Base-by-base conservation (phyloP, 2,888 invertebrate genomes). In the Bursaphelenchus okinawaensis region DNA sequence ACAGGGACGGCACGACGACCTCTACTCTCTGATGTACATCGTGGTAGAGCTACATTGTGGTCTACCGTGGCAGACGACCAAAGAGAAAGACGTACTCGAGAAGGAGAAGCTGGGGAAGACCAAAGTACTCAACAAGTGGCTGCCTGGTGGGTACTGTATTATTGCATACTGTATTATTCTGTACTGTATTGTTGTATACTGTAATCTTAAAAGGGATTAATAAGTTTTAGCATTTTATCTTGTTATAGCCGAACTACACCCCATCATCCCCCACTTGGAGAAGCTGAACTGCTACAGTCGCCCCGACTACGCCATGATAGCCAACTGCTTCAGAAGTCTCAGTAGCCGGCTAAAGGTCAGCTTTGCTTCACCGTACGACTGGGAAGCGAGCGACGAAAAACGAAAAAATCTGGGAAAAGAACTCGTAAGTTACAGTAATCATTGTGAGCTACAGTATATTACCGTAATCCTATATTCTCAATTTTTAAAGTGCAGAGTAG, bases 41-140 rank as follows among this genome's bases (percentile, higher is more conserved):
- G 62, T 69, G 54, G 78, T 79, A 62, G 76, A 75, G 62, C 62
- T 93, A 91, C 83, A 91, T 90, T 76, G 75, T 56, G 76, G 75
- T 0, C 72, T 78, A 27, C 78, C 77, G 29, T 78, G 78, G 78
- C 78, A 78, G 63, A 62, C 56, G 12, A 69, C 62, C 9, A 57
- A 65, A 55, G 74, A 75, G n/a, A 69, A 72, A 19, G 66, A 62
- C 50, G 28, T 19, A 20, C 55, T 69, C 23, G 66, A 66, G 50
- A 27, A 20, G 20, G 62, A 59, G 70, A 78, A 78, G 63, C 52
- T 69, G 29, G n/a, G 54, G 16, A 70, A 74, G 62, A 19, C 61
- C 22, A 70, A 74, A 57, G 51, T 60, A 7, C 70, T 75, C 0
- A 66, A 71, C 65, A 62, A 64, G 52, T 72, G 74, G 55, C 72